Evolutionary conservation across 2,113 vertebrate species (phyloP), one percentile per base, ranked within the genome.

Genomic region (Silurus meridionalis): DNA sequence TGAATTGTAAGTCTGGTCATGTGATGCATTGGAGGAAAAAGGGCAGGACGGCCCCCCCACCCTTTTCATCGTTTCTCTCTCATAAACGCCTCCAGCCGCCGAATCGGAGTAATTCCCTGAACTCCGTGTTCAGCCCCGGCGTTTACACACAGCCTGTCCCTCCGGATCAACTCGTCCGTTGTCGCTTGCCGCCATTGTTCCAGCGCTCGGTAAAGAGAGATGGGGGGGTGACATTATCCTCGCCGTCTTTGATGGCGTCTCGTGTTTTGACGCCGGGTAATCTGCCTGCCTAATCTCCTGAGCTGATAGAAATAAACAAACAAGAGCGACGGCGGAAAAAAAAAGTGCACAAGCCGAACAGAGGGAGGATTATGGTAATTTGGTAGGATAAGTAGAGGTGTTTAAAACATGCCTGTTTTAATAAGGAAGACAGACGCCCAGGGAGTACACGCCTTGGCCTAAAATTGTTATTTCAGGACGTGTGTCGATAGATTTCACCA

Each of bases 281-380:
- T 96, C 95, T 94, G 90, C 92, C 85, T 77, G 90, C 90, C 93
- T 96, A 96, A 96, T 96, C 95, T 94, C 92, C 93, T 93, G 92
- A 92, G 93, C 87, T 93, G 93, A 96, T 93, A 94, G 94, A 95
- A 95, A 95, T 95, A 95, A 95, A 95, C 94, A 95, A 94, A 93
- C 91, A 90, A 91, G 91, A 93, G 93, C 93, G 90, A 81, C 77
- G 4, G 37, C 37, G 91, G 94, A 93, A 91, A 93, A 92, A 92
- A 90, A 87, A 91, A 84, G 89, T 91, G 93, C 93, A 93, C 88
- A 91, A 93, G 92, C 28, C 92, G 93, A 95, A 93, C 93, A 93
- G 88, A 90, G 90, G 88, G 90, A 90, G 93, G 95, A 95, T 95
- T 96, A 95, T 95, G 94, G 91, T 93, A 94, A 96, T 95, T 93